phyloP scores from a whole-genome alignment of 2,113 vertebrate species.

The Sinocyclocheilus maitianheensis region DNA sequence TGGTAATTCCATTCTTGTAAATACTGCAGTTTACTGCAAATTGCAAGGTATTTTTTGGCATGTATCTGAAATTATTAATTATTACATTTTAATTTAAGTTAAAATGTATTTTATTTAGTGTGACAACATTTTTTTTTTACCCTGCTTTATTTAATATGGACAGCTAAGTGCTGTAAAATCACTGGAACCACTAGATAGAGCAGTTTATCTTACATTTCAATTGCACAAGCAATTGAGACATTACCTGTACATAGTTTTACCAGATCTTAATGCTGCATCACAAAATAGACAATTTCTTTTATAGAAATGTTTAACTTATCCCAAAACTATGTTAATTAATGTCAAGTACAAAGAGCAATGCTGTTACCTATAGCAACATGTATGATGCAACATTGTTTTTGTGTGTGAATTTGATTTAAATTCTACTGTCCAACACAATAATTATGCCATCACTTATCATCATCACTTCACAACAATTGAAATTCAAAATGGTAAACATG shows the following conservation, averaged over 20 bases:
- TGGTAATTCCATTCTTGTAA: background rate
- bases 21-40: background rate
- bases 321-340: background rate
- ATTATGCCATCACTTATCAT: background rate
- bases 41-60: background rate
- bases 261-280: background rate
- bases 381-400: background rate
- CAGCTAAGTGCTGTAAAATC: background rate
- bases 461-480: background rate
- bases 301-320: background rate
- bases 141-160: no score
- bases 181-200: constrained; percentile 17
- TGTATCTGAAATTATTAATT: no score
- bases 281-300: background rate
- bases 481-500: background rate
- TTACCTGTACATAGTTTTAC: background rate
- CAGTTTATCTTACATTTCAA: constrained; percentile 1
- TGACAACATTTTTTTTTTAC: no score
- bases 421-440: background rate
- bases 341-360: background rate
- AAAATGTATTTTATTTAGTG: no score
- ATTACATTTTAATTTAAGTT: background rate
- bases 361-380: background rate
- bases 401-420: background rate
- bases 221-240: background rate